A percentile compares a stretch with the other conserved stretches of the same genome.
These are phyloP conservation scores for Anguilla marmorata DNA, from an alignment of 2,797 vertebrate species.

Conservation along the genomic window DNA sequence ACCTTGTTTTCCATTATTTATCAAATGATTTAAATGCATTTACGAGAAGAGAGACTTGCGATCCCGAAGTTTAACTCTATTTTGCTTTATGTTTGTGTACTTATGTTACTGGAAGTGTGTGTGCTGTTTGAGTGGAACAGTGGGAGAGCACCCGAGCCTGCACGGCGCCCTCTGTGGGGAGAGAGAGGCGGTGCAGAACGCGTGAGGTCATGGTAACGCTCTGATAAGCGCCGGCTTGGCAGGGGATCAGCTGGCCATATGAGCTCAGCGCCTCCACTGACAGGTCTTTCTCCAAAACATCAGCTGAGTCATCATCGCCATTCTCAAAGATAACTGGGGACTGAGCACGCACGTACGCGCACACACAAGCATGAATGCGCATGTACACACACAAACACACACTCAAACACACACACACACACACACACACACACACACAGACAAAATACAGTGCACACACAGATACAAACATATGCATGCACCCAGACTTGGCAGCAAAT, in stretches of 20 bases:
- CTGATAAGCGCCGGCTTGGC: constrained; percentile 29
- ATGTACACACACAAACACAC: background rate
- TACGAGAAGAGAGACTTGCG: background rate
- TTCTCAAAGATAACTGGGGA: background rate
- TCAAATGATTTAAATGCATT: background rate
- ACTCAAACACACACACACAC: background rate
- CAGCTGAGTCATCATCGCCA: background rate
- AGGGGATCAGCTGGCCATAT: background rate
- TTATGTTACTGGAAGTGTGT: background rate
- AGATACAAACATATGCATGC: background rate
- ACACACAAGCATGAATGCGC: background rate
- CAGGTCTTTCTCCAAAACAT: constrained; percentile 2
- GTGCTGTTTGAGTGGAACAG: background rate
- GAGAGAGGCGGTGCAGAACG: background rate
- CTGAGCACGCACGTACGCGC: background rate
- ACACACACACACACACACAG: background rate
- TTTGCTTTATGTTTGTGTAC: background rate
- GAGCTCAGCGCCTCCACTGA: background rate
- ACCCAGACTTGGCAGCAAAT: background rate
- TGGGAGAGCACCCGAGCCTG: background rate
- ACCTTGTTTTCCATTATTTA: background rate
- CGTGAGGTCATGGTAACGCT: constrained; percentile 32
- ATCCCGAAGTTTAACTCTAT: background rate
- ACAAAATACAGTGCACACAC: background rate
- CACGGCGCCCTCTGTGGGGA: background rate